These are phyloP conservation scores for Phalanger gymnotis DNA, from an alignment of 2,797 vertebrate genomes.

Conservation along the genomic window DNA sequence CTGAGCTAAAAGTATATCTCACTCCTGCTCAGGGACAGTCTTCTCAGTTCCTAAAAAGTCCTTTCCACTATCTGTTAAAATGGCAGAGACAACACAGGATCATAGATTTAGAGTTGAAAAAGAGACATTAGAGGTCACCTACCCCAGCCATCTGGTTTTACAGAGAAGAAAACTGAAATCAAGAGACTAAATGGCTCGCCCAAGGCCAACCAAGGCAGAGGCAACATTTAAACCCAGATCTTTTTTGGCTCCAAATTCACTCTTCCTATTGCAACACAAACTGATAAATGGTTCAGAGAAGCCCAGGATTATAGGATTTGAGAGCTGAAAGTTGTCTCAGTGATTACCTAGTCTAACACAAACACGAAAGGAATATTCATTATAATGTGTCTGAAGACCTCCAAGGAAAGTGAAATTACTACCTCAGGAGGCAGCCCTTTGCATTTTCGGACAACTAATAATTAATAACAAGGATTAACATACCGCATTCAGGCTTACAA, in stretches of 20 bases:
- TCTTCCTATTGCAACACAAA: not conserved
- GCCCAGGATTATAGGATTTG: not conserved
- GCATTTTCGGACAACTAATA: not conserved
- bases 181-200: not conserved
- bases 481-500: not conserved
- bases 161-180: not conserved
- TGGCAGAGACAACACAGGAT: constrained; percentile 22
- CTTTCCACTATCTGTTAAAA: constrained; percentile 41
- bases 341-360: not conserved
- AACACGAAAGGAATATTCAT: not conserved
- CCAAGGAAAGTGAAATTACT: not conserved
- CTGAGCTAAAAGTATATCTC: not conserved
- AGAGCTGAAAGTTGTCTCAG: not conserved
- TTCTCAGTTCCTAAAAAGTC: not conserved
- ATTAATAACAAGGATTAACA: not conserved
- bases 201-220: not conserved
- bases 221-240: not conserved
- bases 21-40: not conserved
- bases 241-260: not conserved
- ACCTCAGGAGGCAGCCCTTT: not conserved
- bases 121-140: not conserved
- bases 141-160: not conserved
- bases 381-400: not conserved
- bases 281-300: not conserved
- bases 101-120: not conserved